Evolutionary conservation across 2,113 vertebrate species (phyloP).

Genomic region (Odontesthes bonariensis): DNA sequence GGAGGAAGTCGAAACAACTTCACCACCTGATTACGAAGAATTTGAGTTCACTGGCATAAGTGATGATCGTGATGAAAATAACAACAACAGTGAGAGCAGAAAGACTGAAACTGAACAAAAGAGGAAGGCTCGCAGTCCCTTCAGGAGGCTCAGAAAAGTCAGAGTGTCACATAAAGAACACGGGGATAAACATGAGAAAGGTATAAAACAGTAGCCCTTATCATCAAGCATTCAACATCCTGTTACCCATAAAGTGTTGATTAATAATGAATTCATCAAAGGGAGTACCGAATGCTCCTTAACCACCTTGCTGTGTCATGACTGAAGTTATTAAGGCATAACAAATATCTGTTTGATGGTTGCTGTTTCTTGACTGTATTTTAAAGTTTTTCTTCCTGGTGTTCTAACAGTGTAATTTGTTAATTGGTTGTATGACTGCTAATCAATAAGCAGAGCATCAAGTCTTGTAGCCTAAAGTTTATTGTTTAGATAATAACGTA

Average conservation of each 20-base stretch:
- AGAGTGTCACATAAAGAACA: slow-evolving; percentile 28
- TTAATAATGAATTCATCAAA: slow-evolving; percentile 1
- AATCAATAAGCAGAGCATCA: neutral
- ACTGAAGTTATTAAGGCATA: neutral
- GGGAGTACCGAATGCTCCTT: slow-evolving; percentile 9
- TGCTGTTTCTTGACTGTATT: slow-evolving; percentile 18
- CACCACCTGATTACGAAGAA: neutral
- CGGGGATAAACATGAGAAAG: slow-evolving; percentile 57
- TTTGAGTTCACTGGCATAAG: slow-evolving; percentile 36
- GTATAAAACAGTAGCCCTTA: slow-evolving; percentile 58
- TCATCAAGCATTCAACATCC: slow-evolving; percentile 18
- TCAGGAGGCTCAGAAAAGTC: slow-evolving; percentile 25
- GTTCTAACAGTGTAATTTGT: slow-evolving; percentile 1
- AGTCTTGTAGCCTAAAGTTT: neutral
- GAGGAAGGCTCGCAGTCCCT: slow-evolving; percentile 28
- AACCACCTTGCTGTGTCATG: neutral
- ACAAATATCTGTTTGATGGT: neutral
- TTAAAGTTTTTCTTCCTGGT: neutral
- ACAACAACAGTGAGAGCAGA: slow-evolving; percentile 75
- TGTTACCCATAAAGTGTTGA: slow-evolving; percentile 25
- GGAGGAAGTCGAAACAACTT: slow-evolving; percentile 22
- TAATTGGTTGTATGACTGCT: neutral
- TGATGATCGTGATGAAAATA: slow-evolving; percentile 68
- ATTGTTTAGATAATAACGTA: neutral
- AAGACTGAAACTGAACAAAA: slow-evolving; percentile 43